Evolutionary conservation across 2,113 vertebrate genomes (phyloP), one percentile per base, ranked within the genome.

Genomic region (Eupsittula cactorum): DNA sequence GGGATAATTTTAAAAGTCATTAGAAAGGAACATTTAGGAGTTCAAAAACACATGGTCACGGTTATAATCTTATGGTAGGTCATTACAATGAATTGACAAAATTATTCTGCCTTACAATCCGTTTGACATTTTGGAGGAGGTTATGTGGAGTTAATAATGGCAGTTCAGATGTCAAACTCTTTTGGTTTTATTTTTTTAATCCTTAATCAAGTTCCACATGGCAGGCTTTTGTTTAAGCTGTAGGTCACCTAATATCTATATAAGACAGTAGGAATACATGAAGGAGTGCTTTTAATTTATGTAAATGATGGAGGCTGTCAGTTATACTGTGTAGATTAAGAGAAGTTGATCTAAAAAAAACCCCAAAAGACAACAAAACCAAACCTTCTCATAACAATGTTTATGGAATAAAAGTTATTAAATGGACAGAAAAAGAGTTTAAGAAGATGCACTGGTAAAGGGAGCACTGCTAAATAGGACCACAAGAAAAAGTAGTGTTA

Each of bases 51-150:
- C 50, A 23, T 90, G 33, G 71, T 87, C 47, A 28, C 44, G 47
- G 44, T 73, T 63, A 42, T 63, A 78, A 79, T 77, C 47, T 83
- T 80, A 82, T 57, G 62, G 53, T 81, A 90, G 76, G 63, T 82
- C 86, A 69, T 94, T 92, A 50, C 49, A 89, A 46, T 37, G 53
- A 55, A 65, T 31, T 69, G 53, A 91, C 63, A 64, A 92, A 65
- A 88, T 69, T 6, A 88, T 91, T 50, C 64, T 95, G 46, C 80
- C 18, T 89, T 68, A 50, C 65, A 81, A 76, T 76, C 52, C 83
- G 33, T 60, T 44, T 93, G 82, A 86, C 76, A 93, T 95, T 85
- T 90, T 77, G 63, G 73, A 68, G 84, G 92, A 93, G 87, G 46
- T 92, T 92, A 82, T 69, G 15, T 50, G 80, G 33, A 95, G 44